These are phyloP conservation scores for Bathynomus jamesi DNA, from an alignment of 1,140 invertebrate species.

Conservation along the genomic window DNA sequence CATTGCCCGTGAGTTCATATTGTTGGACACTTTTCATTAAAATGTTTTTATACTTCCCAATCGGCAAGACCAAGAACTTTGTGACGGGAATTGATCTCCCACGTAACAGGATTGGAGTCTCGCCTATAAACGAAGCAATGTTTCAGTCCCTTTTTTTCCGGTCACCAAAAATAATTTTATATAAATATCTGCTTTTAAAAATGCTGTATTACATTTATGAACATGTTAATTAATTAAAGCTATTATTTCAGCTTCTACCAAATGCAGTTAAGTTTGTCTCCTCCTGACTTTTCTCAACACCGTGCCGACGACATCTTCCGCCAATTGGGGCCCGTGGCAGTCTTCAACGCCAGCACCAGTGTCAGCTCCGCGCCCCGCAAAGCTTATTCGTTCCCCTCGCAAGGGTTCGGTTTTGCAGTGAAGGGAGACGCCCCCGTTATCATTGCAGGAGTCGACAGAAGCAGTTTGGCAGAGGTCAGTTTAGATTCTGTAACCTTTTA, in stretches of 20 bases:
- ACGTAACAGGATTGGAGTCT: neutral
- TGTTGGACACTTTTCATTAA: neutral
- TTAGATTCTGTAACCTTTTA: neutral
- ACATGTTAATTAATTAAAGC: neutral
- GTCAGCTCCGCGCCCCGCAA: conserved; percentile 74
- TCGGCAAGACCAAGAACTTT: neutral
- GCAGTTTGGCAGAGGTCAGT: conserved; percentile 83
- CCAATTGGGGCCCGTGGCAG: conserved; percentile 77
- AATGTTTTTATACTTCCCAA: neutral
- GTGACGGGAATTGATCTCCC: neutral
- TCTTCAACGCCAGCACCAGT: conserved; percentile 87
- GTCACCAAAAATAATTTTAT: neutral
- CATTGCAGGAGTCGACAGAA: conserved; percentile 76
- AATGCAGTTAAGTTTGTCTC: conserved; percentile 74
- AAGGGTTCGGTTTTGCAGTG: conserved; percentile 88
- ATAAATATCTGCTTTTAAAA: neutral
- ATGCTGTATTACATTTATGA: neutral
- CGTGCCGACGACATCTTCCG: conserved; percentile 81
- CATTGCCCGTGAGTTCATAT: conserved; percentile 54
- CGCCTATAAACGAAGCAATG: neutral
- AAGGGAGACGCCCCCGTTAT: conserved; percentile 85
- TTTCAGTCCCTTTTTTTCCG: neutral
- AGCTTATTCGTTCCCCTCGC: conserved; percentile 54
- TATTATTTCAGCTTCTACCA: conserved; percentile 40
- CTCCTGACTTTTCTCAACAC: conserved; percentile 81